These are phyloP conservation scores for Macaca nemestrina DNA, from an alignment of 2,113 vertebrate genomes.

Conservation along the genomic window DNA sequence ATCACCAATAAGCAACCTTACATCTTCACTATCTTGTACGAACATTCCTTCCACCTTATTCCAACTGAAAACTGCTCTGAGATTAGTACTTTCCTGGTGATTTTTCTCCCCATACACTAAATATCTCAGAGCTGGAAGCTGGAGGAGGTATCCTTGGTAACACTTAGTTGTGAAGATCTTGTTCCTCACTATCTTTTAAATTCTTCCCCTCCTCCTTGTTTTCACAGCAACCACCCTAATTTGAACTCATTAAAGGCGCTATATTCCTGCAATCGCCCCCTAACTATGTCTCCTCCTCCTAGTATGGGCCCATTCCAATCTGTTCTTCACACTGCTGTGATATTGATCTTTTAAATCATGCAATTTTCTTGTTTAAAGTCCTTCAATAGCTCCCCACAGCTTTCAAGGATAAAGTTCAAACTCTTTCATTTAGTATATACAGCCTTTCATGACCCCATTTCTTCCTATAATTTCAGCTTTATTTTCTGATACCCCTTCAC, in stretches of 20 bases:
- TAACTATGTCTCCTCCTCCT: not conserved
- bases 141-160: not conserved
- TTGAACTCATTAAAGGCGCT: not conserved
- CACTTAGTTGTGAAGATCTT: not conserved
- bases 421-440: slow-evolving; percentile 55
- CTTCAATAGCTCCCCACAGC: slow-evolving; percentile 6
- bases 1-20: not conserved
- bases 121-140: not conserved
- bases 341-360: slow-evolving; percentile 55
- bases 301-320: not conserved
- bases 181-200: not conserved
- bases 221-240: not conserved
- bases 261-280: not conserved
- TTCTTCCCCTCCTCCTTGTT: not conserved
- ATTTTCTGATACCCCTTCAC: not conserved
- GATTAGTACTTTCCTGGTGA: not conserved
- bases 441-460: slow-evolving; percentile 53
- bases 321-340: not conserved
- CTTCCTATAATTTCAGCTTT: slow-evolving; percentile 34
- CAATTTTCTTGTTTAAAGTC: slow-evolving; percentile 53
- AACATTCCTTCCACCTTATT: not conserved
- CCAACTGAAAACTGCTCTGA: not conserved
- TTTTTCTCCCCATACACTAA: not conserved
- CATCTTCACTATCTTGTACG: not conserved
- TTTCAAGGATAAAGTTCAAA: slow-evolving; percentile 62